These are phyloP conservation scores for Phrixothrix hirtus DNA, from an alignment of 2,888 invertebrate species.

Conservation along the genomic window DNA sequence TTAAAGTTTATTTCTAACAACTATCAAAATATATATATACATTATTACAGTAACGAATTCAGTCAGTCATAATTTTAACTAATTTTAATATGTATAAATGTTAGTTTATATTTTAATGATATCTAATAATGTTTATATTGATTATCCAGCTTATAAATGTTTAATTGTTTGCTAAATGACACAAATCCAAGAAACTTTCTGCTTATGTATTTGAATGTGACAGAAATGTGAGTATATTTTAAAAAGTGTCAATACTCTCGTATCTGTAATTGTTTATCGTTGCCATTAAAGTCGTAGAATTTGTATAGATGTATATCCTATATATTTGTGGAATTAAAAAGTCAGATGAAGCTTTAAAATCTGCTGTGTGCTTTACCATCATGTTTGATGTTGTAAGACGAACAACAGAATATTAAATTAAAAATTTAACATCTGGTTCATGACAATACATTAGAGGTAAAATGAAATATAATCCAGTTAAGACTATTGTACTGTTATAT, in stretches of 20 bases:
- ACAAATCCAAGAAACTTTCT: constrained; percentile 14
- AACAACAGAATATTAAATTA: constrained; percentile 20
- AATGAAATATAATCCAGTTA: constrained; percentile 49
- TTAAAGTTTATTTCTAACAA: no score
- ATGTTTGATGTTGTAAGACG: constrained; percentile 14
- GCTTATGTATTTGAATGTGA: constrained; percentile 15
- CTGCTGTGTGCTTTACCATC: constrained; percentile 34
- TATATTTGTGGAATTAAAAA: constrained; percentile 49
- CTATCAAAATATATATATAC: constrained; percentile 2
- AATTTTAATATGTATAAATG: not conserved
- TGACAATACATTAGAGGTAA: constrained; percentile 58
- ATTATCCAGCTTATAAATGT: no score
- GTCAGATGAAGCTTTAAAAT: constrained; percentile 43
- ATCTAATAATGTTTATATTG: no score
- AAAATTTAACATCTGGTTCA: constrained; percentile 51
- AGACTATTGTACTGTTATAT: constrained; percentile 52
- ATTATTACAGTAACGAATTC: no score
- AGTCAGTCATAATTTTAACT: no score
- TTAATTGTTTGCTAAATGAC: no score
- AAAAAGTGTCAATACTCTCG: constrained; percentile 5
- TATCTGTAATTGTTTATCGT: constrained; percentile 45
- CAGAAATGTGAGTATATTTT: constrained; percentile 2
- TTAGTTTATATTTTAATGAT: no score
- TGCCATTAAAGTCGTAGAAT: constrained; percentile 48
- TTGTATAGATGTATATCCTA: constrained; percentile 52